Conservation (phyloP, 2,888 invertebrate genomes). For the Gastracanthus pulcherrimus region DNA sequence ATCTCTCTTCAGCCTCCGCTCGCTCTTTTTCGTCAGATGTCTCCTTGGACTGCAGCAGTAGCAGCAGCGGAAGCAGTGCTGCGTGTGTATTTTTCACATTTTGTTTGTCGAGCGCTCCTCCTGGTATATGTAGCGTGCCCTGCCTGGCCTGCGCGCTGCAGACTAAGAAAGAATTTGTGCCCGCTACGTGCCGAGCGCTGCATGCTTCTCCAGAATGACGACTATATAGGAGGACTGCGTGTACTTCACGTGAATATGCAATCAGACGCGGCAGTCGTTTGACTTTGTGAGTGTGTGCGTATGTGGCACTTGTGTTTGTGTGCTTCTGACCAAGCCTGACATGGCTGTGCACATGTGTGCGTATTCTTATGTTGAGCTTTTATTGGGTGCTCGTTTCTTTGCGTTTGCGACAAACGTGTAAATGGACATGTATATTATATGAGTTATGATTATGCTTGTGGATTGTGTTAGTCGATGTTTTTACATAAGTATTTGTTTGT, state of each 20-base stretch:
- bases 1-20: background rate
- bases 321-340: background rate
- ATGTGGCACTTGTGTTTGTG: background rate
- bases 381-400: too few species aligned
- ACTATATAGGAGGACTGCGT: background rate
- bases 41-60: too few species aligned
- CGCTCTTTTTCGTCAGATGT: background rate
- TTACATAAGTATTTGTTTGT: too few species aligned
- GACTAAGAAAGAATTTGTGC: background rate
- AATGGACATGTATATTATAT: too few species aligned
- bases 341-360: too few species aligned
- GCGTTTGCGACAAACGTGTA: too few species aligned
- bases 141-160: constrained; percentile 9
- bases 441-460: too few species aligned
- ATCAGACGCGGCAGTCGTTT: background rate
- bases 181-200: background rate
- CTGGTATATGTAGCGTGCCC: too few species aligned
- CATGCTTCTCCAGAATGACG: background rate
- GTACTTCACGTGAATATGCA: background rate
- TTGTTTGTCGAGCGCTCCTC: constrained; percentile 8
- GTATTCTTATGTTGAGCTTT: too few species aligned
- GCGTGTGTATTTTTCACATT: constrained; percentile 7
- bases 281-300: background rate
- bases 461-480: too few species aligned
- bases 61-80: background rate